phyloP scores from a whole-genome alignment of 1,140 invertebrate genomes.

The Ptiloglossa arizonensis region DNA sequence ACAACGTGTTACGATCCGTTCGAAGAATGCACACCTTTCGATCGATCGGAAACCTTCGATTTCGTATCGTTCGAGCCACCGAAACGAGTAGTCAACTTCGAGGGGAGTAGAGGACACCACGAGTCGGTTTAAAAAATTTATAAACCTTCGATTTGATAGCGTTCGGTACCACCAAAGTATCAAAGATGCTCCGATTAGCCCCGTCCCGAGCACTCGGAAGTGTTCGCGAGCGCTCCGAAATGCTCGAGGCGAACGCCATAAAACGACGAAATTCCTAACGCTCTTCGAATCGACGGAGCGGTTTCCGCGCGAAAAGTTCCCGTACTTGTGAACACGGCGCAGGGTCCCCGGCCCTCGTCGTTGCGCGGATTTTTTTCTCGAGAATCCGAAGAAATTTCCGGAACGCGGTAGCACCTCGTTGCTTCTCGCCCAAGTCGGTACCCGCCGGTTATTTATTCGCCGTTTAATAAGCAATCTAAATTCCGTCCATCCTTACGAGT shows the following conservation, averaged over 20 bases:
- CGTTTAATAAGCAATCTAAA: slow-evolving; percentile 81
- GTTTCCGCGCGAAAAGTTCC: not conserved
- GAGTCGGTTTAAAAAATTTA: too few relatives aligned
- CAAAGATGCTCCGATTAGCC: too few relatives aligned
- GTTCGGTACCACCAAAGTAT: too few relatives aligned
- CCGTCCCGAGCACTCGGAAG: too few relatives aligned
- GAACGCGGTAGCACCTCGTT: slow-evolving; percentile 2
- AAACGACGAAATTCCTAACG: slow-evolving; percentile 1
- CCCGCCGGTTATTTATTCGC: slow-evolving; percentile 75
- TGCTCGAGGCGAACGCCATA: not conserved
- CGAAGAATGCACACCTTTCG: too few relatives aligned
- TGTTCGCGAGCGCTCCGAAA: not conserved
- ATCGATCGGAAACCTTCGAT: too few relatives aligned
- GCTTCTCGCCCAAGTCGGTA: slow-evolving; percentile 31
- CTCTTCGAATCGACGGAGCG: not conserved
- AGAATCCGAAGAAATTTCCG: slow-evolving; percentile 22
- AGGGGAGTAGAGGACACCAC: too few relatives aligned
- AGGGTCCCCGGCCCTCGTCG: too few relatives aligned
- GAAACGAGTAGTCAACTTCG: too few relatives aligned
- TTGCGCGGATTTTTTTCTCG: not conserved
- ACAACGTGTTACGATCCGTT: too few relatives aligned
- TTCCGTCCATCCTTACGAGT: slow-evolving; percentile 76
- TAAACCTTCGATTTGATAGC: too few relatives aligned
- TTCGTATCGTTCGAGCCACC: too few relatives aligned
- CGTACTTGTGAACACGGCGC: not conserved